These are phyloP conservation scores for Ibycter americanus DNA, from an alignment of 2,797 vertebrate genomes.

Conservation along the genomic window DNA sequence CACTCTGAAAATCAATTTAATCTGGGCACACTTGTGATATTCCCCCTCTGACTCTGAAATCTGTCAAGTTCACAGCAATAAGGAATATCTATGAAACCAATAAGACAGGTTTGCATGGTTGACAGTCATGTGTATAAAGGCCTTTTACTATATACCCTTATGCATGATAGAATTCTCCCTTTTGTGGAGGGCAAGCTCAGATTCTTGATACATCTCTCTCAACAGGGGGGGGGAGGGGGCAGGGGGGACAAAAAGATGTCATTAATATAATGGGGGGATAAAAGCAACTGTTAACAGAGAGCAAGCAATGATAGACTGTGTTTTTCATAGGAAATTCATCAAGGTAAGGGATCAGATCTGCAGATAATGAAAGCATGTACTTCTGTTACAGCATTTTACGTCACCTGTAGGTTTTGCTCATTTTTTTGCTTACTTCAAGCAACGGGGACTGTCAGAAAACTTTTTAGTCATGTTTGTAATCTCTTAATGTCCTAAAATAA, in stretches of 20 bases:
- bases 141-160: neutral
- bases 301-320: neutral
- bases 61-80: neutral
- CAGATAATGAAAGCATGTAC: neutral
- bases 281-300: neutral
- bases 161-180: neutral
- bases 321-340: neutral
- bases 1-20: neutral
- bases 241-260: rapidly evolving
- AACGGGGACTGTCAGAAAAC: neutral
- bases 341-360: neutral
- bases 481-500: neutral
- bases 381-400: neutral
- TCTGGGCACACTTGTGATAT: neutral
- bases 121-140: neutral
- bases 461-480: neutral
- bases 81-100: neutral
- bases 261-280: neutral
- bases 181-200: neutral
- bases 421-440: neutral
- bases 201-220: neutral
- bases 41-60: neutral
- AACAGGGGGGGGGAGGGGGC: rapidly evolving
- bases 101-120: neutral
- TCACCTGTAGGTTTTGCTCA: neutral